Percentiles rank a stretch among this genome's conserved stretches.
Conservation (phyloP, 1,140 invertebrate genomes). For the Teleopsis dalmanni region DNA sequence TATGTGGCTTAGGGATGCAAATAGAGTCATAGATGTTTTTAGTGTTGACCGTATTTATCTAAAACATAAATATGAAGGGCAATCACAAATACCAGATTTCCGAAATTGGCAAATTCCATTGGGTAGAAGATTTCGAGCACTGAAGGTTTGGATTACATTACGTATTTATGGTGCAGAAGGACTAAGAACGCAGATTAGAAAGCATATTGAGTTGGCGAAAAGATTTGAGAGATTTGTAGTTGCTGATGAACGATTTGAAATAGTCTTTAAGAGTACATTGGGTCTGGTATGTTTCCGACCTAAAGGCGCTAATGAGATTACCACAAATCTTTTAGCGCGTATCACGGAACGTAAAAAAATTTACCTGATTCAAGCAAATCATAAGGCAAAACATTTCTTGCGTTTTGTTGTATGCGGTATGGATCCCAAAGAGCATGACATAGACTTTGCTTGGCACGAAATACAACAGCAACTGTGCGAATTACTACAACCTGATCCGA, state of each 20-base stretch:
- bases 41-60: conserved; percentile 89
- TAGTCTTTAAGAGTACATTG: conserved; percentile 62
- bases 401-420: conserved; percentile 78
- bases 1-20: conserved; percentile 78
- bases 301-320: conserved; percentile 66
- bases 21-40: conserved; percentile 74
- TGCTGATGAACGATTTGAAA: conserved; percentile 69
- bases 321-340: conserved; percentile 64
- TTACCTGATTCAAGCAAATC: conserved; percentile 73
- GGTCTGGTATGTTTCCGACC: conserved; percentile 84
- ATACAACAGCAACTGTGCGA: conserved; percentile 53
- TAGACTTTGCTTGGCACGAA: conserved; percentile 76
- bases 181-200: conserved; percentile 69
- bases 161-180: conserved; percentile 74
- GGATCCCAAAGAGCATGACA: conserved; percentile 60
- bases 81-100: conserved; percentile 71
- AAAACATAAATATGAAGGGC: conserved; percentile 59
- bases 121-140: conserved; percentile 78
- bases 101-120: conserved; percentile 92
- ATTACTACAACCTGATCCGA: conserved; percentile 9
- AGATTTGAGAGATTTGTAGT: conserved; percentile 65
- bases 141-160: conserved; percentile 93
- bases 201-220: conserved; percentile 65
- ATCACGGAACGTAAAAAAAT: conserved; percentile 73
- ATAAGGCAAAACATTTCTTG: conserved; percentile 62